Conservation (phyloP, 2,797 vertebrate genomes). For the Galaxias olidus region DNA sequence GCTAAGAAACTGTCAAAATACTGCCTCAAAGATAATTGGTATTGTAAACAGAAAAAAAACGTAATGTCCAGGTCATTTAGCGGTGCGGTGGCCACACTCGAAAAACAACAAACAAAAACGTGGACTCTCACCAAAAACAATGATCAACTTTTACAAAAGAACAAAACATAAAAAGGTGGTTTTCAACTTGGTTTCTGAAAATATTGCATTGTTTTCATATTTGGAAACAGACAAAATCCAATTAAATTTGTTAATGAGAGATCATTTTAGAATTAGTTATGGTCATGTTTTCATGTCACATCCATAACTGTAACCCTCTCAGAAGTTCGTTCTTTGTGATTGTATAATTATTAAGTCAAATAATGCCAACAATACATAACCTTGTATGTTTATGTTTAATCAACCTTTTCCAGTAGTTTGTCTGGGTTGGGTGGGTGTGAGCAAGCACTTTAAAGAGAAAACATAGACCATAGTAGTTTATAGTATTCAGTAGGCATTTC, state of each 20-base stretch:
- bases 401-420: too few species aligned
- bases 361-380: too few species aligned
- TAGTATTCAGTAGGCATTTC: constrained; percentile 67
- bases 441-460: constrained; percentile 32
- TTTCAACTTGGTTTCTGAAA: neutral
- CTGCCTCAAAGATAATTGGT: constrained; percentile 37
- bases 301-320: too few species aligned
- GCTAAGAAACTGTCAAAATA: constrained; percentile 18
- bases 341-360: too few species aligned
- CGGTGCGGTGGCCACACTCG: constrained; percentile 35
- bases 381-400: neutral
- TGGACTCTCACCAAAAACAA: constrained; percentile 14
- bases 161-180: neutral
- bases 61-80: constrained; percentile 37
- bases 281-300: too few species aligned
- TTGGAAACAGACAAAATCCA: too few species aligned
- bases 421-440: neutral
- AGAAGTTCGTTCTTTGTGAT: too few species aligned
- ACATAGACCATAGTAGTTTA: constrained; percentile 18
- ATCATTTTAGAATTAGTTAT: too few species aligned
- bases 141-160: too few species aligned
- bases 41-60: constrained; percentile 31
- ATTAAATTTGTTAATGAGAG: too few species aligned
- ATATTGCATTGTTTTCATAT: neutral
- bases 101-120: constrained; percentile 26